phyloP scores from a whole-genome alignment of 1,140 invertebrate genomes.

The Lucilia sericata region DNA sequence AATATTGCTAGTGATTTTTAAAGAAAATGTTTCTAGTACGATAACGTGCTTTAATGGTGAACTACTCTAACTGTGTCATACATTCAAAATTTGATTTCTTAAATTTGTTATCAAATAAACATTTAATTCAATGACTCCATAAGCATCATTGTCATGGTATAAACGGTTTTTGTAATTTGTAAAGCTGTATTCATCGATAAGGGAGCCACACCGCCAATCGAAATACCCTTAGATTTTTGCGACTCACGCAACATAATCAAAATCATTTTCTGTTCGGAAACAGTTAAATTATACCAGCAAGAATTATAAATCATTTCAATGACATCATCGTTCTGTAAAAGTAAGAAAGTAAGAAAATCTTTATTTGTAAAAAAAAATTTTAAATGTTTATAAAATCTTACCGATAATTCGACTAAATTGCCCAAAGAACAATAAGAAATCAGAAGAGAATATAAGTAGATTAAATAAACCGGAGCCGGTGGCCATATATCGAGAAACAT shows the following conservation, averaged over 20 bases:
- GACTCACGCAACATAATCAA: not conserved
- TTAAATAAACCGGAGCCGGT: not conserved
- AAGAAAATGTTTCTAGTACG: no score
- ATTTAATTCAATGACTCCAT: no score
- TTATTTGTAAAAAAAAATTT: not conserved
- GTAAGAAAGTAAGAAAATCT: no score
- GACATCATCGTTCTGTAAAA: not conserved
- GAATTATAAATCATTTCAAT: not conserved
- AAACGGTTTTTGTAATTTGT: not conserved
- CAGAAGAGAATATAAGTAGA: not conserved
- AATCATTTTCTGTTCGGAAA: not conserved
- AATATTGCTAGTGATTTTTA: no score
- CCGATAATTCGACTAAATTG: not conserved
- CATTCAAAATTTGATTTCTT: no score
- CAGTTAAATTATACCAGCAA: not conserved
- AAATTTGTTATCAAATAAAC: no score
- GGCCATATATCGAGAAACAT: not conserved
- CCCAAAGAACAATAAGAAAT: not conserved
- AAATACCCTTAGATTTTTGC: not conserved
- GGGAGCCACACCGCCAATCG: not conserved
- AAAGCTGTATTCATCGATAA: not conserved
- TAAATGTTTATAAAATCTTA: not conserved
- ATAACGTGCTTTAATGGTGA: no score
- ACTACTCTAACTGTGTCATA: no score
- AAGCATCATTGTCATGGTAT: not conserved